Base-by-base conservation (phyloP, 2,888 invertebrate species). In the Drosophila incognita region DNA sequence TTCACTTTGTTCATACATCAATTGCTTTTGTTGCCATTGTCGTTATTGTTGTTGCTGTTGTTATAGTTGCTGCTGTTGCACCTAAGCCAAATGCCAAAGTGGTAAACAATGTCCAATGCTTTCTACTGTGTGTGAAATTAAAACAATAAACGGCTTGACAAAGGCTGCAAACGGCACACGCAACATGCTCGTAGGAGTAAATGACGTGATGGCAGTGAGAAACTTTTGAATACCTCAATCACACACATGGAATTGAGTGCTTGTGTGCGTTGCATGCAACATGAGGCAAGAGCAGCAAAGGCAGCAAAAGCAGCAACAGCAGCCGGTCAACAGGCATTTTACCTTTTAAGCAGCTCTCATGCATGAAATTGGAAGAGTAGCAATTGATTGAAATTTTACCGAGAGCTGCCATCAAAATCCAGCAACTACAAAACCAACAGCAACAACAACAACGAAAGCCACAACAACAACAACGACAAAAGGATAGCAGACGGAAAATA, bases 301-400 rank as follows among this genome's bases (percentile, higher is more conserved):
- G 36, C 62, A 52, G 27, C 27, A 27, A 27, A 27, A 27, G 27
- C 27, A 48, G 49, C 35, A 51, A 15, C 4, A 46, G 60, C 52
- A 62, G 62, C 57, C 82, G 90, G 88, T 79, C 90, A 90, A 86
- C 86, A 79, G 88, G 81, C 69, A 86, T 86, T 84, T 83, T 90
- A 90, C 89, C 87, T 87, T 90, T 87, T 78, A 90, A 87, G 80
- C 83, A 83, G 83, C 87, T 87, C 83, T 87, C 87, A 87, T 87
- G 87, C 87, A 87, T 87, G 87, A 87, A 87, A 87, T 87, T 87
- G 87, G 73, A 90, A 90, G 87, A 87, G 87, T 83, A 86, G 83
- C 89, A 88, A 87, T 87, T 87, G 87, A 87, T 87, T 87, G 87
- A 90, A 90, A 86, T 83, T 90, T 86, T 90, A 68, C 83, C 73